Evolutionary conservation across 37 sponge, comb jelly and placozoan species (phyloP).

Genomic region (Chondrosia reniformis): DNA sequence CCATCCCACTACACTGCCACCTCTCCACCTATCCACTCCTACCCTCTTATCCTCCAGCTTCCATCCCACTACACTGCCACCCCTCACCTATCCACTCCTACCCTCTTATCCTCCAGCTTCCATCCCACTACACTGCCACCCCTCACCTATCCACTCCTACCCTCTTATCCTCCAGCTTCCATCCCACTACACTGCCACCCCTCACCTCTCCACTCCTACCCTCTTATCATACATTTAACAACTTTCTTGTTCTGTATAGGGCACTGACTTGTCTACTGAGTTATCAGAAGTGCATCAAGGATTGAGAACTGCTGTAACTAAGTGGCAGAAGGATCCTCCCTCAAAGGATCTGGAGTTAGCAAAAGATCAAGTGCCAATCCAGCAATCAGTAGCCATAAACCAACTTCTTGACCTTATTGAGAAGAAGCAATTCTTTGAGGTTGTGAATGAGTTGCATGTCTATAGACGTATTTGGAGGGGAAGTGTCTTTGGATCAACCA

Average conservation of each 20-base stretch:
- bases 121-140: neutral
- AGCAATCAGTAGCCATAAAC: neutral
- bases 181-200: neutral
- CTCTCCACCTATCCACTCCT: neutral
- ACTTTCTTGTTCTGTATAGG: neutral
- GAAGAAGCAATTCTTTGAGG: conserved; percentile 26
- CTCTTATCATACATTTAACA: neutral
- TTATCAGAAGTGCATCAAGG: conserved; percentile 37
- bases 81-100: neutral
- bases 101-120: neutral
- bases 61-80: neutral
- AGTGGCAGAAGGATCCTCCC: conserved; percentile 22
- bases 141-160: neutral
- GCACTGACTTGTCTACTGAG: conserved; percentile 37
- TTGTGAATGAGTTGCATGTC: conserved; percentile 46
- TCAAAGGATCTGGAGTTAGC: neutral
- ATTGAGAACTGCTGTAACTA: conserved; percentile 4
- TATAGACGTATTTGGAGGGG: conserved; percentile 43
- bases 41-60: neutral
- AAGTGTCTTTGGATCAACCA: conserved; percentile 42
- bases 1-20: neutral
- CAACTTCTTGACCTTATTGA: neutral
- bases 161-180: neutral
- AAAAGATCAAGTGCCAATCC: neutral
- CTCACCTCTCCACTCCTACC: neutral